phyloP scores from a whole-genome alignment of 2,113 vertebrate species.

The Burhinus bistriatus region DNA sequence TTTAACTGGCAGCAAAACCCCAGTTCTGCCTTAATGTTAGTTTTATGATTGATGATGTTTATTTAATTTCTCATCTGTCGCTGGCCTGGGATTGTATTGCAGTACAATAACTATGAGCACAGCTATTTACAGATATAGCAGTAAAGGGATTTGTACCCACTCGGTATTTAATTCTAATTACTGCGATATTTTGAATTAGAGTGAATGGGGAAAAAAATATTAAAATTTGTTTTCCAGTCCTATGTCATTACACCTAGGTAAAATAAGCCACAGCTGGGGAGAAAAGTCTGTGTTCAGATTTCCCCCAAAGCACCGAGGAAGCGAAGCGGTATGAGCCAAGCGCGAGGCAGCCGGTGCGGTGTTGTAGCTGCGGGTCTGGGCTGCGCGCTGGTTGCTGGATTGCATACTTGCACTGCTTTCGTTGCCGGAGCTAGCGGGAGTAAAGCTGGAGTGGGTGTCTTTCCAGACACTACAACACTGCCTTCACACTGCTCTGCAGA shows the following conservation, averaged over 20 bases:
- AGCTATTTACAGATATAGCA: not conserved
- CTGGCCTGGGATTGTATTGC: not conserved
- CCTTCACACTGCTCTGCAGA: not conserved
- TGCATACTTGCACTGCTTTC: not conserved
- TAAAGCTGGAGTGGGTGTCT: not conserved
- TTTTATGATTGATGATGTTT: not conserved
- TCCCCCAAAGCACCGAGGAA: not conserved
- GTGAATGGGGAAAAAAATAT: not conserved
- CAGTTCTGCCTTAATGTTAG: not conserved
- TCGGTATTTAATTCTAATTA: not conserved
- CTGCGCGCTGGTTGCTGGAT: not conserved
- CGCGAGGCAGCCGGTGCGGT: accelerated
- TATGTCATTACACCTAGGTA: not conserved
- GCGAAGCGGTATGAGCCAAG: not conserved
- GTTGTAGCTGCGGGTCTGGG: not conserved
- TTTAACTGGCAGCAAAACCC: not conserved
- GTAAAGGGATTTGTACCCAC: not conserved
- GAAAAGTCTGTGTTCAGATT: not conserved
- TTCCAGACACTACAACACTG: not conserved
- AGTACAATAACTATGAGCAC: not conserved
- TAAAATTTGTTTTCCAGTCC: not conserved
- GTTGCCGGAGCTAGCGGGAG: not conserved
- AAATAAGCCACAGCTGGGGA: not conserved
- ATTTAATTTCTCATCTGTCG: not conserved
- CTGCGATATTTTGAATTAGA: not conserved